Evolutionary conservation across 2,113 vertebrate genomes (phyloP).

Genomic region (Lampris megalopsis): DNA sequence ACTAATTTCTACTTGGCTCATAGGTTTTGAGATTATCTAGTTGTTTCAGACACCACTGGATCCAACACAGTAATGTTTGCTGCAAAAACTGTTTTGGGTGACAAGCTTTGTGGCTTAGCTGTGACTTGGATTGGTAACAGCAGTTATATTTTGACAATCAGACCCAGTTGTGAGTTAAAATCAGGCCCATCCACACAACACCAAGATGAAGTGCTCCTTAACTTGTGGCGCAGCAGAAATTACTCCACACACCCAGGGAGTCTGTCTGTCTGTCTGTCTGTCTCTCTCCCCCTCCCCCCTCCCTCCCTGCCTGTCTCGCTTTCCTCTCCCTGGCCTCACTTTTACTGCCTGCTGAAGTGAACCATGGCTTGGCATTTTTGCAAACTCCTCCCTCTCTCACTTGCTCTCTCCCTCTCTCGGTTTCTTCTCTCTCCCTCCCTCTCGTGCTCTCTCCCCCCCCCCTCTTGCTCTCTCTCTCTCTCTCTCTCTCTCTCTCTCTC

Average conservation of each 20-base stretch:
- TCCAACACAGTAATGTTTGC: neutral
- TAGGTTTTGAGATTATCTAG: neutral
- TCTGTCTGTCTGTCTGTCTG: neutral
- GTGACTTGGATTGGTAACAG: neutral
- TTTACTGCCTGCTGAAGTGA: constrained; percentile 82
- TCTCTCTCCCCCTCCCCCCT: constrained; percentile 9
- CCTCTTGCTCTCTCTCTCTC: constrained; percentile 5
- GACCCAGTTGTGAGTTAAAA: neutral
- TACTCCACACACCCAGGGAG: constrained; percentile 33
- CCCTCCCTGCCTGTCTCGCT: constrained; percentile 25
- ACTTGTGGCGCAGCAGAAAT: constrained; percentile 43
- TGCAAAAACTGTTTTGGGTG: neutral
- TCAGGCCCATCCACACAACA: neutral
- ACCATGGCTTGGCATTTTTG: constrained; percentile 81
- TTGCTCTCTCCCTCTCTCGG: constrained; percentile 24
- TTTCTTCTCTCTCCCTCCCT: constrained; percentile 3
- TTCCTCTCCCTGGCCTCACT: constrained; percentile 76
- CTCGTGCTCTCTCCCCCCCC: constrained; percentile 11
- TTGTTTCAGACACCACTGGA: neutral
- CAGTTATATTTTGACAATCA: neutral
- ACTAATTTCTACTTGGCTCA: neutral
- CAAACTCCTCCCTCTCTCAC: constrained; percentile 66
- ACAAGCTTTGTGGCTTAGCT: neutral
- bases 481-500: constrained; percentile 24
- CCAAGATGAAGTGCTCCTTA: constrained; percentile 27